These are phyloP conservation scores for Cynopterus sphinx DNA, from an alignment of 2,797 vertebrate species.

Conservation along the genomic window DNA sequence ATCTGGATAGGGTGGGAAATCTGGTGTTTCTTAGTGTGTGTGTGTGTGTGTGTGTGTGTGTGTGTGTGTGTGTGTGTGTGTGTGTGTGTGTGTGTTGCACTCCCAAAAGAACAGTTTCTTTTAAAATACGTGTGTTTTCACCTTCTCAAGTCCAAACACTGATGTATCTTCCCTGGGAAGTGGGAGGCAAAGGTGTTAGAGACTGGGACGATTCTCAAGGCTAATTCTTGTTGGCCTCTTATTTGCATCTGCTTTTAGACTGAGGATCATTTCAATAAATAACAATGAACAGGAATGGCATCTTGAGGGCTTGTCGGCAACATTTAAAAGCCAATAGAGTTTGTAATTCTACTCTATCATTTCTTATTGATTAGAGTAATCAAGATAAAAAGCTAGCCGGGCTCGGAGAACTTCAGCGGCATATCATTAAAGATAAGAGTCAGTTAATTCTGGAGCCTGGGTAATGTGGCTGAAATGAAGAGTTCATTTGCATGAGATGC, in stretches of 20 bases:
- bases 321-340: slow-evolving; percentile 91
- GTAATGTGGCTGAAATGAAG: slow-evolving; percentile 90
- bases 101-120: slow-evolving; percentile 55
- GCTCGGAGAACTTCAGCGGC: slow-evolving; percentile 90
- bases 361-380: slow-evolving; percentile 94
- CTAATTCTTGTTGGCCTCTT: slow-evolving; percentile 70
- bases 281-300: slow-evolving; percentile 86
- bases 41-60: slow-evolving; percentile 1
- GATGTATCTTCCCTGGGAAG: slow-evolving; percentile 13
- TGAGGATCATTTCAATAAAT: slow-evolving; percentile 88
- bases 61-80: not conserved
- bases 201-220: not conserved
- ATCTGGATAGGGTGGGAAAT: not conserved
- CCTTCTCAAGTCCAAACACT: slow-evolving; percentile 51
- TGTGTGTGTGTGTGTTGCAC: not conserved
- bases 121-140: not conserved
- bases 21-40: slow-evolving; percentile 47
- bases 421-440: slow-evolving; percentile 94
- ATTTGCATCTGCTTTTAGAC: slow-evolving; percentile 82
- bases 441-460: slow-evolving; percentile 91
- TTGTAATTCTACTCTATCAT: slow-evolving; percentile 91
- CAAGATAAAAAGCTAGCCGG: slow-evolving; percentile 91
- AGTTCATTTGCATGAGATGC: slow-evolving; percentile 96
- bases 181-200: not conserved
- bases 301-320: slow-evolving; percentile 89